Conservation (phyloP, 2,113 vertebrate genomes). For the Myiozetetes cayanensis region DNA sequence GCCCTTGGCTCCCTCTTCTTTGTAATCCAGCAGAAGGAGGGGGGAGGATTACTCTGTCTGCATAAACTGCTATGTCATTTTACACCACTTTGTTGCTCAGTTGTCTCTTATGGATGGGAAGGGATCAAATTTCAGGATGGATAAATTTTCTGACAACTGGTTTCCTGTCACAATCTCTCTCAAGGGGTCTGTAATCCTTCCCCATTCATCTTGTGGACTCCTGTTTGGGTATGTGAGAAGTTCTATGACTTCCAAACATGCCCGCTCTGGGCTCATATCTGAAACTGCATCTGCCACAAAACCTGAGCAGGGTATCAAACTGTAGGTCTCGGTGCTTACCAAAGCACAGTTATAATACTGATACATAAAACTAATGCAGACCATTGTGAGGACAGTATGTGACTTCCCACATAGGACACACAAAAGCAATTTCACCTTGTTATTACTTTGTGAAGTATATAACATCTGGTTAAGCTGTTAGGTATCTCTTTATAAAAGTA, state of each 20-base stretch:
- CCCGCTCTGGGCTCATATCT: background rate
- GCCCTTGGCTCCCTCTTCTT: background rate
- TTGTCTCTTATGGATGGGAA: background rate
- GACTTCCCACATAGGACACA: background rate
- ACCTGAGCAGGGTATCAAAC: background rate
- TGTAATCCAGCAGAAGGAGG: background rate
- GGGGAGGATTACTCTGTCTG: background rate
- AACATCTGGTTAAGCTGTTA: constrained; percentile 17
- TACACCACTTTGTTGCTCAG: background rate
- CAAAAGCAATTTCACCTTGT: background rate
- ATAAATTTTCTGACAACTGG: background rate
- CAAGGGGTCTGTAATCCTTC: background rate
- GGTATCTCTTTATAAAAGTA: constrained; percentile 25
- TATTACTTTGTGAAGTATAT: background rate
- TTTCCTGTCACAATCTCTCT: background rate
- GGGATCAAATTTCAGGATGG: background rate
- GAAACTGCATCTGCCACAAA: background rate
- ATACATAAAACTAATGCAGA: background rate
- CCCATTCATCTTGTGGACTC: rapidly evolving
- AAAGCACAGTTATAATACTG: background rate
- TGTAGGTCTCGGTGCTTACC: background rate
- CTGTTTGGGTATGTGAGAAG: background rate
- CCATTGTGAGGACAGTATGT: background rate
- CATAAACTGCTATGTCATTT: rapidly evolving
- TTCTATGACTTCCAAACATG: background rate